Conservation (phyloP, 2,113 vertebrate genomes). For the Nannobrachium achirus region DNA sequence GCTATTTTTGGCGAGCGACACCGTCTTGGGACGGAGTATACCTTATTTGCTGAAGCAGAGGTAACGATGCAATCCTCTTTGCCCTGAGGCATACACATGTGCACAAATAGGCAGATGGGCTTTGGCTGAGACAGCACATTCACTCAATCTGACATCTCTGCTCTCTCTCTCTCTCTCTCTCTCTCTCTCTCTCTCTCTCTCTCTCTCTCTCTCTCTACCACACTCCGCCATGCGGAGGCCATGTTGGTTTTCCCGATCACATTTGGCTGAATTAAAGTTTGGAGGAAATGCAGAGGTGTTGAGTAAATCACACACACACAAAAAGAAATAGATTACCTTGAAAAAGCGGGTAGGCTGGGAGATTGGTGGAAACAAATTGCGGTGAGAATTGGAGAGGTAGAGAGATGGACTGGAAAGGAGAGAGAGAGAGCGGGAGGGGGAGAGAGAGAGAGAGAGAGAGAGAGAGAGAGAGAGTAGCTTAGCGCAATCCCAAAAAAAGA, state of each 20-base stretch:
- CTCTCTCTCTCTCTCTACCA: slow-evolving; percentile 12
- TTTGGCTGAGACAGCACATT: slow-evolving; percentile 72
- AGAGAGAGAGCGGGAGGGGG: slow-evolving; percentile 44
- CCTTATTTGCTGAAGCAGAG: slow-evolving; percentile 36
- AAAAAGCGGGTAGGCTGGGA: slow-evolving; percentile 50
- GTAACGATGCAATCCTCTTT: slow-evolving; percentile 58
- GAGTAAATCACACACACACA: slow-evolving; percentile 29
- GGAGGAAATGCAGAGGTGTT: slow-evolving; percentile 51
- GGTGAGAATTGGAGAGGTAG: slow-evolving; percentile 37
- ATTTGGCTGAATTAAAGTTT: slow-evolving; percentile 47
- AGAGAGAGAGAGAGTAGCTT: slow-evolving; percentile 46
- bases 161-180: slow-evolving; percentile 23
- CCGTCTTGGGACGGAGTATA: too few relatives aligned
- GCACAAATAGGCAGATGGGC: slow-evolving; percentile 62
- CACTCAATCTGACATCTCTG: slow-evolving; percentile 45
- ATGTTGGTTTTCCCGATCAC: slow-evolving; percentile 41
- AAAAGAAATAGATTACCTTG: slow-evolving; percentile 47
- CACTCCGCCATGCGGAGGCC: slow-evolving; percentile 21
- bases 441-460: slow-evolving; percentile 3
- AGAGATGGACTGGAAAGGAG: slow-evolving; percentile 35
- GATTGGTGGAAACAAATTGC: slow-evolving; percentile 21
- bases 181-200: background rate
- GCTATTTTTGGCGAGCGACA: too few relatives aligned
- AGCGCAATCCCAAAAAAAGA: slow-evolving; percentile 65
- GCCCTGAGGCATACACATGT: slow-evolving; percentile 64